These are phyloP conservation scores for Xiphophorus maculatus DNA, from an alignment of 2,113 vertebrate genomes.

Conservation along the genomic window DNA sequence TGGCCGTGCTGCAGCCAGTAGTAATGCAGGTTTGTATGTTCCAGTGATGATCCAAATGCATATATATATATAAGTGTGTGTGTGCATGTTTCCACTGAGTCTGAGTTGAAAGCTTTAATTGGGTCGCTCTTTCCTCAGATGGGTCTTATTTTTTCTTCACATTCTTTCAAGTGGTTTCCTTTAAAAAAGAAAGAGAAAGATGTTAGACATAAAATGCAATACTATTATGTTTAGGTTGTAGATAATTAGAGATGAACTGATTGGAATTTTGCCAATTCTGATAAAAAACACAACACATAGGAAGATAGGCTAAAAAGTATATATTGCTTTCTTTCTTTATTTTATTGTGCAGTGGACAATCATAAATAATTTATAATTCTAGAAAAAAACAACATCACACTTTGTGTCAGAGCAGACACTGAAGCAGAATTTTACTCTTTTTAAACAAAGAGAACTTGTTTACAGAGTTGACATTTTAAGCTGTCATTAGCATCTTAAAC, in stretches of 20 bases:
- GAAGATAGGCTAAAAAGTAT: no score
- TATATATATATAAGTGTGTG: not conserved
- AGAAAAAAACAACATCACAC: not conserved
- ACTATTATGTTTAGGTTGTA: not conserved
- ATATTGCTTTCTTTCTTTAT: no score
- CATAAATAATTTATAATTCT: not conserved
- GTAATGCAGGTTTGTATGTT: slow-evolving; percentile 48
- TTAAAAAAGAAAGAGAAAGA: not conserved
- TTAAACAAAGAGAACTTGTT: not conserved
- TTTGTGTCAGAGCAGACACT: not conserved
- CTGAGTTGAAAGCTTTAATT: slow-evolving; percentile 18
- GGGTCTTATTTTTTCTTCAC: slow-evolving; percentile 72
- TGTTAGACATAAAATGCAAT: not conserved
- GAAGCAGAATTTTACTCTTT: not conserved
- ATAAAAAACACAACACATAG: no score
- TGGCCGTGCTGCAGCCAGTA: slow-evolving; percentile 50
- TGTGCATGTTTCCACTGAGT: slow-evolving; percentile 24
- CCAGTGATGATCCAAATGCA: slow-evolving; percentile 52
- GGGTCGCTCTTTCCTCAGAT: slow-evolving; percentile 50
- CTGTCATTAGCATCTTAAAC: no score
- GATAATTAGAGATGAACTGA: not conserved
- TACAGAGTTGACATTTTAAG: not conserved
- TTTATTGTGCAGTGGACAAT: not conserved
- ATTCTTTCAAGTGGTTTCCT: slow-evolving; percentile 74
- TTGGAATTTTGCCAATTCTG: no score